A percentile compares a stretch with the other conserved stretches of the same genome.
phyloP scores from a whole-genome alignment of 2,113 vertebrate genomes.

The Catharus bicknelli region DNA sequence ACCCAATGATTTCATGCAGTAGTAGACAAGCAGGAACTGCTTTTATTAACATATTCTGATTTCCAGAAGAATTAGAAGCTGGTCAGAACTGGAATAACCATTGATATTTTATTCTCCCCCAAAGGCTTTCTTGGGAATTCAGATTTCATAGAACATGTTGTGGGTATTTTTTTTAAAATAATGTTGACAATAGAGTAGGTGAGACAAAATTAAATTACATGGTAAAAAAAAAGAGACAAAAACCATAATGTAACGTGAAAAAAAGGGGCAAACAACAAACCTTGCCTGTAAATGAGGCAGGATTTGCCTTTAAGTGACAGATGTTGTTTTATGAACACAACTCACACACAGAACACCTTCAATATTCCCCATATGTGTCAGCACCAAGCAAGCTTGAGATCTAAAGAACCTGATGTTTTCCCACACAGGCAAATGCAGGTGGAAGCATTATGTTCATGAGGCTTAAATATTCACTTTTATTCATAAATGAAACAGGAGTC shows the following conservation, averaged over 20 bases:
- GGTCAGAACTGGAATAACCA: not conserved
- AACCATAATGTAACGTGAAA: not conserved
- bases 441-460: not conserved
- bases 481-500: not conserved
- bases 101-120: not conserved
- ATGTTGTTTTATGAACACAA: not conserved
- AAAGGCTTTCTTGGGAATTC: not conserved
- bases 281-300: not conserved
- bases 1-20: not conserved
- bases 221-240: not conserved
- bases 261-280: not conserved
- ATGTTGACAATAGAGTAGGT: not conserved
- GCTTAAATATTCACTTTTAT: not conserved
- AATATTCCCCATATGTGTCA: not conserved
- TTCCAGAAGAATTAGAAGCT: not conserved
- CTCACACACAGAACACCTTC: not conserved
- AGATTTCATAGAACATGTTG: not conserved
- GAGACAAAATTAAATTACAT: not conserved
- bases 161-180: not conserved
- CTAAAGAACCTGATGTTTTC: not conserved
- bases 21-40: not conserved
- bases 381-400: not conserved
- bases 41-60: not conserved
- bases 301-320: not conserved
- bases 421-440: not conserved